Base-by-base conservation (phyloP, 2,113 vertebrate genomes). In the Saimiri boliviensis region DNA sequence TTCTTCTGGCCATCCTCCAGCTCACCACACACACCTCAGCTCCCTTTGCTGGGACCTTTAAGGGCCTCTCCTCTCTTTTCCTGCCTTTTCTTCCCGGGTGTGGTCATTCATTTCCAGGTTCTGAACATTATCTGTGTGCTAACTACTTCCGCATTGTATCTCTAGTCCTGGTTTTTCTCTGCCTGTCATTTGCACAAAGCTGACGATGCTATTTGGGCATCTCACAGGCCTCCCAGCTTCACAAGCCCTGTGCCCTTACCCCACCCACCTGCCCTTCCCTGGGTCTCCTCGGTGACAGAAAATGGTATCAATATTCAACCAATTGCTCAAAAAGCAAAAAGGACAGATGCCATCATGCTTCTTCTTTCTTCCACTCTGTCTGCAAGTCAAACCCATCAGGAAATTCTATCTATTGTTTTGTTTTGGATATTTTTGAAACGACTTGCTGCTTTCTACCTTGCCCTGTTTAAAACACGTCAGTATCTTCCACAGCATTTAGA, bases 121-220 rank as follows among this genome's bases (percentile, higher is more conserved):
- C 17, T 8, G 2, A 17, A 42, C 1, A 6, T 8, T 30, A 17
- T 16, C 45, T 5, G 8, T 4, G 3, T 1, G 32, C 14, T 37
- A 40, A 17, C n/a, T 4, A 30, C 21, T 21, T 49, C 13, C 35
- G 21, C 0, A 0, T 1, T 32, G 40, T 23, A 14, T 16, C 87
- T 71, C n/a, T 79, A 37, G 20, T 52, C 32, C 17, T 21, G 14
- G 21, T 19, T 63, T 2, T 42, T 4, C 5, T 37, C 49, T 25
- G 0, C 1, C 35, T 11, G 37, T 27, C 35, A n/a, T 5, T 30
- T 9, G 32, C 30, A 30, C 0, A n/a, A 0, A 23, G 1, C 0
- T 7, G 49, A 16, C 8, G 2, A 19, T 37, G 42, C 32, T 0
- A 0, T 17, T 5, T 6, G 20, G 25, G 11, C 56, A 9, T 20